Evolutionary conservation across 1,140 invertebrate genomes (phyloP), one percentile per base, ranked within the genome.

Genomic region (Drosophila pandora): DNA sequence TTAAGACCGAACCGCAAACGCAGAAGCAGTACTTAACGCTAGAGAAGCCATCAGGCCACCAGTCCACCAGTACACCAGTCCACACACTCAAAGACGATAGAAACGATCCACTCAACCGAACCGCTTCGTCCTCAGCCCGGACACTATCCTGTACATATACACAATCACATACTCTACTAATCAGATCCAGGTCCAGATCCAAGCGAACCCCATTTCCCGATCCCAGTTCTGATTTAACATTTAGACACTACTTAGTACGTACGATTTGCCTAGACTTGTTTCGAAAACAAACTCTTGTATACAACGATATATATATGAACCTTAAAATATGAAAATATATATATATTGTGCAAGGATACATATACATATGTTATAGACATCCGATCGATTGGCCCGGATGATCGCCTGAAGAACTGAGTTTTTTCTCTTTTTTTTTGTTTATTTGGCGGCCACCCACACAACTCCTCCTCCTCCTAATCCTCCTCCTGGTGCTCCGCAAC

Each of bases 191-290:
- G n/a, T 41, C 41, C 41, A 13, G n/a, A n/a, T 41, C 13, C 39
- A 1, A 34, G 34, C 10, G 12, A 28, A 6, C 25, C 34, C 43
- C 43, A 10, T 17, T 21, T 47, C 21, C 43, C 43, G 43, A 47
- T 47, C 22, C 43, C 32, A 25, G 34, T 56, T 13, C 53, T 43
- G 41, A 43, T 43, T 21, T 25, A 68, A 21, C 10, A 65, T 28
- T 30, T 43, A 23, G 54, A 30, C 22, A 56, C 25, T 43, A 61
- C 49, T 4, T 69, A 75, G 57, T 76, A 72, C 67, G 60, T 81
- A 63, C 63, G 28, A 68, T 68, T 43, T 61, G 64, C 80, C 63
- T 60, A 59, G 64, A 82, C 76, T 67, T 83, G 64, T 79, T 84
- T 73, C 56, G 45, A 79, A 79, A 72, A 84, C 76, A 67, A 37